A percentile compares a stretch with the other conserved stretches of the same genome.
phyloP scores from a whole-genome alignment of 2,113 vertebrate genomes.

The Oxyura jamaicensis region DNA sequence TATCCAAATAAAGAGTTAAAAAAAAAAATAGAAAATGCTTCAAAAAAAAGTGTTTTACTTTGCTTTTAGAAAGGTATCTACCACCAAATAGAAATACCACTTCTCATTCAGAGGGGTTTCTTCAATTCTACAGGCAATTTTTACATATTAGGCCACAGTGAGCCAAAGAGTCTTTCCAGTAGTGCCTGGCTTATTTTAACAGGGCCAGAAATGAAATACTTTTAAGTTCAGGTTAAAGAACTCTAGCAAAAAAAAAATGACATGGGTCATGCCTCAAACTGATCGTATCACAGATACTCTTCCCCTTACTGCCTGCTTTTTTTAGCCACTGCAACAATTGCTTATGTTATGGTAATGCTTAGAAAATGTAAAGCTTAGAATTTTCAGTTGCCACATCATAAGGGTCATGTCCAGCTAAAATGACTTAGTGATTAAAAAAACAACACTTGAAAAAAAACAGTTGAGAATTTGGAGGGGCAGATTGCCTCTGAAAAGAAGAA shows the following conservation, averaged over 20 bases:
- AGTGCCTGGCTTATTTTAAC: background rate
- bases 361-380: background rate
- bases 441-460: background rate
- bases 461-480: background rate
- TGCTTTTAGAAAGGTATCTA: background rate
- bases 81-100: accelerated
- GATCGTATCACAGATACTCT: accelerated
- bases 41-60: background rate
- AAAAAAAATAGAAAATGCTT: background rate
- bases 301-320: background rate
- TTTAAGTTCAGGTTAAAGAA: background rate
- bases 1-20: background rate
- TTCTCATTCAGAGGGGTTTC: background rate
- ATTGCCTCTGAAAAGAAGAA: background rate
- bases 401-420: background rate
- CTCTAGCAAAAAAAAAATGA: background rate
- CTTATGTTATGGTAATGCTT: background rate
- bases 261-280: background rate
- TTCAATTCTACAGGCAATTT: background rate
- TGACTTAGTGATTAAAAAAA: background rate
- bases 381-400: background rate
- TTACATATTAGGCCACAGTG: background rate
- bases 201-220: background rate
- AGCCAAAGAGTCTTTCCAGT: background rate
- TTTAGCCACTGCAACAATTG: background rate